Conservation (phyloP, 2,888 invertebrate species). For the Cantharis nigra region DNA sequence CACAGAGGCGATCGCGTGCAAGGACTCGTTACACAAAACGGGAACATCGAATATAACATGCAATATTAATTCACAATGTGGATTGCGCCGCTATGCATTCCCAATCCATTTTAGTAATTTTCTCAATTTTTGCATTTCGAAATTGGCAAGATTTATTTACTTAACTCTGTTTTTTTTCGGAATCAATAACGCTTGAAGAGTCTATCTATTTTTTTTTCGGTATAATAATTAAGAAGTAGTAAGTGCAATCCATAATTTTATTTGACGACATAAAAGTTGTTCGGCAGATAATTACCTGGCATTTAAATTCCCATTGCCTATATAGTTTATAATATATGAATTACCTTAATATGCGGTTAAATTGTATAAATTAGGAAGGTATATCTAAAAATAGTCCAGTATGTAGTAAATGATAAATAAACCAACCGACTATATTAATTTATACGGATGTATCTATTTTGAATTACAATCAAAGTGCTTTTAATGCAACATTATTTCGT, state of each 20-base stretch:
- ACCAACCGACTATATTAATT: not conserved
- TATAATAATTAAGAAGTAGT: too few relatives aligned
- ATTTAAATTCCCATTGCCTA: not conserved
- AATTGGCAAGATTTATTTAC: not conserved
- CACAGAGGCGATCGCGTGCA: constrained; percentile 26
- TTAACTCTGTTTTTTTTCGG: not conserved
- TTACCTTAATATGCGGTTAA: not conserved
- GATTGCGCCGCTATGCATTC: constrained; percentile 17
- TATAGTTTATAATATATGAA: not conserved
- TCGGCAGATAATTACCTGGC: not conserved
- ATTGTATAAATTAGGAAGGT: not conserved
- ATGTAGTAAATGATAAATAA: not conserved
- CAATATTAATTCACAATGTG: constrained; percentile 21
- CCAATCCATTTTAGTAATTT: constrained; percentile 21
- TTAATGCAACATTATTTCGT: not conserved
- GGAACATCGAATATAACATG: constrained; percentile 25
- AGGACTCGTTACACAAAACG: constrained; percentile 26
- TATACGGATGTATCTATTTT: not conserved
- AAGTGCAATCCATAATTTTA: not conserved
- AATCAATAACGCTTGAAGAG: too few relatives aligned
- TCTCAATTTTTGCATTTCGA: constrained; percentile 14
- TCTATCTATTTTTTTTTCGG: too few relatives aligned
- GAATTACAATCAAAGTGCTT: not conserved
- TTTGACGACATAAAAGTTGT: not conserved
- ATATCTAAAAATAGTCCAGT: not conserved